These are phyloP conservation scores for Poecile atricapillus DNA, from an alignment of 2,113 vertebrate genomes.

Conservation along the genomic window DNA sequence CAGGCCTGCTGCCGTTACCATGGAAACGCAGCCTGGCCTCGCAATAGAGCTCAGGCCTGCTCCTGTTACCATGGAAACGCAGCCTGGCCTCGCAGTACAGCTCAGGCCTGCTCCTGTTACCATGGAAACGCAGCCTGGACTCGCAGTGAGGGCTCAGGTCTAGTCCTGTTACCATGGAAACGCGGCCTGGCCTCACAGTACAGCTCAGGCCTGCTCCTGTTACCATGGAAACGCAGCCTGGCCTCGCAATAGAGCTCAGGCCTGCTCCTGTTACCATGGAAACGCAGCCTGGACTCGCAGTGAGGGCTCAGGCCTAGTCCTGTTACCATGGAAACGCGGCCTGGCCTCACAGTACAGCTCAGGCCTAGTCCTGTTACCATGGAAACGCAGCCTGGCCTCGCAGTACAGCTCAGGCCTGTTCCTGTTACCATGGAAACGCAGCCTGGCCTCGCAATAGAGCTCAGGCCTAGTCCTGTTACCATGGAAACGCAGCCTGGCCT, in stretches of 20 bases:
- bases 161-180: not conserved
- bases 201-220: too few relatives aligned
- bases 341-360: too few relatives aligned
- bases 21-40: too few relatives aligned
- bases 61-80: not conserved
- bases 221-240: not conserved
- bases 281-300: not conserved
- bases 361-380: too few relatives aligned
- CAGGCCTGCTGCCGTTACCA: not conserved
- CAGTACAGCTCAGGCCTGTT: not conserved
- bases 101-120: not conserved
- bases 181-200: accelerated
- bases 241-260: not conserved
- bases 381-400: too few relatives aligned
- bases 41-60: not conserved
- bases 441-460: too few relatives aligned
- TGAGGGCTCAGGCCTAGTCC: too few relatives aligned
- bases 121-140: not conserved
- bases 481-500: too few relatives aligned
- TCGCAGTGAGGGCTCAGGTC: not conserved
- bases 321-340: too few relatives aligned
- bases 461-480: too few relatives aligned
- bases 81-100: not conserved
- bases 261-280: not conserved
- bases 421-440: not conserved